Evolutionary conservation across 2,797 vertebrate species (phyloP).

Genomic region (Sebastes hubbsi): DNA sequence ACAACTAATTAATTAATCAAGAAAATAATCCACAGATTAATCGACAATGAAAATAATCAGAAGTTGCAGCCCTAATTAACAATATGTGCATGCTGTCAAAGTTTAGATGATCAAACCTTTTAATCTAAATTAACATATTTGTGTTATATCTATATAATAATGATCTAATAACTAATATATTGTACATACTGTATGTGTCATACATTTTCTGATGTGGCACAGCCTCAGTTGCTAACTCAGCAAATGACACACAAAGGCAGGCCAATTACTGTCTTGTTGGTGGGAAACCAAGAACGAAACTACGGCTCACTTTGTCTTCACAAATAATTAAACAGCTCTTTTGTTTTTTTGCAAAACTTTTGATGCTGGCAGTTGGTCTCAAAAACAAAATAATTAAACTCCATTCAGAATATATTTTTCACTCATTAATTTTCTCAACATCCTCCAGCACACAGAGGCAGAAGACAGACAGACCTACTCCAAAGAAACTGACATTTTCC

Average conservation of each 20-base stretch:
- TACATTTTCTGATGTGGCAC: neutral
- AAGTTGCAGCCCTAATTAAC: neutral
- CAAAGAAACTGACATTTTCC: neutral
- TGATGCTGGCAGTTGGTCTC: conserved; percentile 5
- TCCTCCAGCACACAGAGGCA: neutral
- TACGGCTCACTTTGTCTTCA: conserved; percentile 14
- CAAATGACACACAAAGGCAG: neutral
- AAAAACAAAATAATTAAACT: conserved; percentile 1
- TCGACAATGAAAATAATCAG: too few relatives aligned
- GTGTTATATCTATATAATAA: neutral
- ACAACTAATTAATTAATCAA: too few relatives aligned
- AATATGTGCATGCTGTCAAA: neutral
- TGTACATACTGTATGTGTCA: neutral
- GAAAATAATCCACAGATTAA: too few relatives aligned
- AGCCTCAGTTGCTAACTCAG: neutral
- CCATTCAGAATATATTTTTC: neutral
- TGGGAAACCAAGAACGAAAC: conserved; percentile 5
- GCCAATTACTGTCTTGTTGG: neutral
- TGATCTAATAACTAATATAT: neutral
- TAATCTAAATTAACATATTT: neutral
- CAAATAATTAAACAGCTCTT: conserved; percentile 11
- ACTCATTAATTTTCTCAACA: neutral
- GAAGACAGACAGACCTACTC: neutral
- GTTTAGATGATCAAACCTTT: neutral
- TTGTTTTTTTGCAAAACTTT: conserved; percentile 15